A percentile compares a stretch with the other conserved stretches of the same genome.
phyloP scores from a whole-genome alignment of 1,140 invertebrate genomes.

The Mya arenaria region DNA sequence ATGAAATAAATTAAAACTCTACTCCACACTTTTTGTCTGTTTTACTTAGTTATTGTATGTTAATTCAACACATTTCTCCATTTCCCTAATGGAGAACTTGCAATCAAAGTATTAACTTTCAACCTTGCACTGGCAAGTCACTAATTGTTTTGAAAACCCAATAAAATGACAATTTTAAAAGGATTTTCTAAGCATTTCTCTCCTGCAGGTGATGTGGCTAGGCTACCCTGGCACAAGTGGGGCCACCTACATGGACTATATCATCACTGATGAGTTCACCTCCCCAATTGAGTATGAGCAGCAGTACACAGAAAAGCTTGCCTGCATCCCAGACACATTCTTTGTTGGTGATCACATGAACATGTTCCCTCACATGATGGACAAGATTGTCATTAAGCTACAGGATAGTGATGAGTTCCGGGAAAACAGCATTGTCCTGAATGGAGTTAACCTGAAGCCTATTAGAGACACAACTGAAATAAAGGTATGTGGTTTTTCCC shows the following conservation, averaged over 20 bases:
- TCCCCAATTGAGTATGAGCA: slow-evolving; percentile 92
- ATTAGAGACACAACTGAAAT: slow-evolving; percentile 97
- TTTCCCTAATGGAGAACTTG: too few species aligned
- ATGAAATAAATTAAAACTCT: too few species aligned
- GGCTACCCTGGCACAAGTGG: slow-evolving; percentile 99
- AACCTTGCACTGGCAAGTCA: too few species aligned
- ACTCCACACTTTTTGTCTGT: too few species aligned
- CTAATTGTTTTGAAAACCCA: too few species aligned
- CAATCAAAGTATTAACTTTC: too few species aligned
- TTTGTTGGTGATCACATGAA: slow-evolving; percentile 99
- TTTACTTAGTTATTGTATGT: too few species aligned
- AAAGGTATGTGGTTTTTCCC: too few species aligned
- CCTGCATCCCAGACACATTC: slow-evolving; percentile 99
- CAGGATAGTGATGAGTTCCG: slow-evolving; percentile 78
- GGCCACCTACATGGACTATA: slow-evolving; percentile 99
- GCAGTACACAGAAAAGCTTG: slow-evolving; percentile 99
- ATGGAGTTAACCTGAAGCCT: slow-evolving; percentile 95
- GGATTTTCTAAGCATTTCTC: too few species aligned
- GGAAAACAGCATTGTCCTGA: slow-evolving; percentile 94
- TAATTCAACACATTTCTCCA: too few species aligned
- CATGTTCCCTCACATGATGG: slow-evolving; percentile 92
- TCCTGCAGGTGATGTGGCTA: slow-evolving; percentile 95
- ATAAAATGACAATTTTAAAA: too few species aligned
- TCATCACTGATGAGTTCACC: slow-evolving; percentile 97
- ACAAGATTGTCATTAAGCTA: slow-evolving; percentile 72